Evolutionary conservation across 1,140 invertebrate genomes (phyloP).

Genomic region (Macrosteles quadrilineatus): DNA sequence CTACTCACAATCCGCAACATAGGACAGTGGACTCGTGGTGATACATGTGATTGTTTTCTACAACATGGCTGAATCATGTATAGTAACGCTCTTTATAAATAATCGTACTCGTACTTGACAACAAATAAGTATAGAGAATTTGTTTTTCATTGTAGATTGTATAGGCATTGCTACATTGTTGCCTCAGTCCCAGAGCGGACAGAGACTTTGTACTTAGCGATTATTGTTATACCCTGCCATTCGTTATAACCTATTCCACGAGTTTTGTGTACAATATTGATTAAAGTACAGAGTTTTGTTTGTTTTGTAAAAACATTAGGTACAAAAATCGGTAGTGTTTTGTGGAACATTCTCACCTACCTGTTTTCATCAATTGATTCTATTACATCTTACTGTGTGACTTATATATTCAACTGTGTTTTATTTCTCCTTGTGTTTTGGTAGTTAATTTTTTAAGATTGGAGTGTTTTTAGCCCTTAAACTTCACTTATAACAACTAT

Average conservation of each 20-base stretch:
- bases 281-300: conserved; percentile 6
- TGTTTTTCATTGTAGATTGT: conserved; percentile 35
- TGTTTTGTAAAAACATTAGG: conserved; percentile 16
- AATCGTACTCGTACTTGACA: conserved; percentile 28
- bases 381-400: conserved; percentile 35
- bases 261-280: conserved; percentile 24
- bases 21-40: background rate
- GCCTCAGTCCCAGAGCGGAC: background rate
- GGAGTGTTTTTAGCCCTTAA: too few species aligned
- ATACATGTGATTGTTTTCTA: background rate
- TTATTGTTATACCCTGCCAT: conserved; percentile 29
- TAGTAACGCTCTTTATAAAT: conserved; percentile 25
- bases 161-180: conserved; percentile 30
- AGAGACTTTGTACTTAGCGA: conserved; percentile 18
- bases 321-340: conserved; percentile 25
- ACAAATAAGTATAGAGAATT: conserved; percentile 13
- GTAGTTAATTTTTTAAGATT: too few species aligned
- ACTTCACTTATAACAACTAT: too few species aligned
- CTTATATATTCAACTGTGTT: background rate
- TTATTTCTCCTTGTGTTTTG: too few species aligned
- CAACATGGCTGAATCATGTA: conserved; percentile 18
- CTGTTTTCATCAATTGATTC: conserved; percentile 32
- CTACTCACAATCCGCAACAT: too few species aligned
- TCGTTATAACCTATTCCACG: conserved; percentile 27
- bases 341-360: conserved; percentile 25